phyloP scores from a whole-genome alignment of 2,113 vertebrate genomes.

The Rhynchomys soricoides region DNA sequence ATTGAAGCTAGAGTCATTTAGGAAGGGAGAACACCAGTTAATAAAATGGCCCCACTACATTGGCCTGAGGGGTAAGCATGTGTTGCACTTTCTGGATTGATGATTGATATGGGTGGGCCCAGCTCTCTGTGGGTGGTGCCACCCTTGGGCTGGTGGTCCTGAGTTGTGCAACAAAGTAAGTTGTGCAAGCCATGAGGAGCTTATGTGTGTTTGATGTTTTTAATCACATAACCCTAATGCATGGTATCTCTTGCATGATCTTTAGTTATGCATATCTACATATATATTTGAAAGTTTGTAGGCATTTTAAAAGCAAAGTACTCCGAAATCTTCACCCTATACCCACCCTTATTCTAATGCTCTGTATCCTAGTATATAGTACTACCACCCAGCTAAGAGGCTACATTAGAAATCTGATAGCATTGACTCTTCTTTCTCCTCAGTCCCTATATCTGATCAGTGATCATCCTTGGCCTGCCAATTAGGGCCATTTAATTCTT shows the following conservation, averaged over 20 bases:
- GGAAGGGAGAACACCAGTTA: background rate
- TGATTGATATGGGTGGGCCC: too few relatives aligned
- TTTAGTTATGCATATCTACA: background rate
- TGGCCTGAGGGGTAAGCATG: background rate
- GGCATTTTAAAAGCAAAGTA: slow-evolving; percentile 38
- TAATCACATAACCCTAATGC: background rate
- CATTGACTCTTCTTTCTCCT: slow-evolving; percentile 27
- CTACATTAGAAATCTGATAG: slow-evolving; percentile 36
- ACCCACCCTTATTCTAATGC: background rate
- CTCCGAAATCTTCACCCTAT: background rate
- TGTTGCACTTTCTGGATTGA: background rate
- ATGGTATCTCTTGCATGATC: background rate
- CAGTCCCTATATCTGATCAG: background rate
- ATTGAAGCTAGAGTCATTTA: background rate
- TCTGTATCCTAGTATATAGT: background rate
- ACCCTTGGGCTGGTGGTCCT: background rate
- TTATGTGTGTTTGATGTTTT: background rate
- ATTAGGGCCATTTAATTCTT: background rate
- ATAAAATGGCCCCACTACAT: background rate
- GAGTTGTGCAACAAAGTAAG: background rate
- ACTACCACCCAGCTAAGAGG: background rate
- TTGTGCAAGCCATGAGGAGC: background rate
- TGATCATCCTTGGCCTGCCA: background rate
- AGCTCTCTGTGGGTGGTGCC: background rate
- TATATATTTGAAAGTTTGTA: slow-evolving; percentile 42